Percentiles rank a stretch among this genome's conserved stretches.
Evolutionary conservation across 1,140 invertebrate species (phyloP).

Genomic region (Drosophila quadrilineata): DNA sequence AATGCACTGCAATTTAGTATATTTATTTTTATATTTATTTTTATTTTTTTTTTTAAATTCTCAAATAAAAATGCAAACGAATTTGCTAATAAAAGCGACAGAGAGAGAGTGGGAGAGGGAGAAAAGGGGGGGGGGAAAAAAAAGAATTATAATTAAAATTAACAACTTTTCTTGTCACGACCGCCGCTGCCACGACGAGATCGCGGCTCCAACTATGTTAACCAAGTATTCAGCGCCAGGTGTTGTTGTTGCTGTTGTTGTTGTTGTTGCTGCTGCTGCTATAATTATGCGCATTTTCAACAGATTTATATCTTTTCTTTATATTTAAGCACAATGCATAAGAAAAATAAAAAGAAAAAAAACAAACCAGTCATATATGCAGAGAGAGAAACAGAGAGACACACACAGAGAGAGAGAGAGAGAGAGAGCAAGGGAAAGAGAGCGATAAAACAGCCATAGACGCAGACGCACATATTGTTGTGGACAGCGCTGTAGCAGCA

Average conservation of each 20-base stretch:
- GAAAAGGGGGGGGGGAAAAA: neutral
- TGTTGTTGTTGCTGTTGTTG: slow-evolving; percentile 24
- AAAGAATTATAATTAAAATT: slow-evolving; percentile 76
- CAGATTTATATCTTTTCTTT: slow-evolving; percentile 70
- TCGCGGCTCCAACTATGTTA: slow-evolving; percentile 28
- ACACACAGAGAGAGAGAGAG: slow-evolving; percentile 7
- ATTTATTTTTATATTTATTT: slow-evolving; percentile 4
- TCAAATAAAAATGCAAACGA: slow-evolving; percentile 4
- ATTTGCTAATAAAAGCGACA: slow-evolving; percentile 16
- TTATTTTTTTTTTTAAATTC: slow-evolving; percentile 3
- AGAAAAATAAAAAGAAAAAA: slow-evolving; percentile 33
- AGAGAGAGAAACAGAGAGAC: slow-evolving; percentile 5
- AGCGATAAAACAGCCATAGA: no score
- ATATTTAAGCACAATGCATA: slow-evolving; percentile 53
- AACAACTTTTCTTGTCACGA: slow-evolving; percentile 79
- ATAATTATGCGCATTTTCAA: slow-evolving; percentile 79
- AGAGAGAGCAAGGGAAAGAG: no score
- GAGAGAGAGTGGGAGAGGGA: neutral
- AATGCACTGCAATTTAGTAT: no score
- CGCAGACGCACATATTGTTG: slow-evolving; percentile 25
- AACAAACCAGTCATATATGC: no score
- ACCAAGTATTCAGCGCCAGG: slow-evolving; percentile 21
- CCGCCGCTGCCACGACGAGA: slow-evolving; percentile 32
- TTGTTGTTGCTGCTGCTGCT: slow-evolving; percentile 43
- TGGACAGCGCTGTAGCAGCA: no score